Conservation (phyloP, 2,888 invertebrate genomes). For the Atrina japonica region DNA sequence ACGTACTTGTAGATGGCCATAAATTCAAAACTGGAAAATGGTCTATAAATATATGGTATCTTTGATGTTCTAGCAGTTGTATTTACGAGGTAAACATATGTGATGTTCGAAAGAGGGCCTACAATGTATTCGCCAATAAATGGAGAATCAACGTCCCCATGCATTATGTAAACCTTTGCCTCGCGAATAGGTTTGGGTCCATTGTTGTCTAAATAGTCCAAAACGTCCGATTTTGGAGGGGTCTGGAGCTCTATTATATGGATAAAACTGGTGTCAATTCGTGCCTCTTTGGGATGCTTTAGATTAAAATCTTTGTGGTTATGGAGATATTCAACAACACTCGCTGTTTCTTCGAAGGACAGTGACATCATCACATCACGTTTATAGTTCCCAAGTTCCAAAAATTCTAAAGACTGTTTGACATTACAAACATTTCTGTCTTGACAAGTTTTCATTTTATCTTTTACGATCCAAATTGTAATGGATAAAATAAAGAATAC, state of each 20-base stretch:
- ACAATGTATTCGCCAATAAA: constrained; percentile 73
- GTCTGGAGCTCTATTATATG: constrained; percentile 69
- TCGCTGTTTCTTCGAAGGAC: constrained; percentile 57
- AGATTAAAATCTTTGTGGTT: constrained; percentile 53
- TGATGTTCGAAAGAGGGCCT: constrained; percentile 62
- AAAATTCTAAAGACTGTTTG: background rate
- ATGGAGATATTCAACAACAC: constrained; percentile 58
- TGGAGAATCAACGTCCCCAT: constrained; percentile 64
- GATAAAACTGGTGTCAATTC: constrained; percentile 64
- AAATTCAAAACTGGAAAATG: constrained; percentile 72
- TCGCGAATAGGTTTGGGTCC: constrained; percentile 58
- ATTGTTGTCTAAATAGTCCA: constrained; percentile 57
- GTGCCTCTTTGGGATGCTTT: constrained; percentile 50
- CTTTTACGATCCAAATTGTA: constrained; percentile 19
- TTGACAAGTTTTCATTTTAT: constrained; percentile 4
- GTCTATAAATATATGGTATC: constrained; percentile 67
- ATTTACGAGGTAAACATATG: constrained; percentile 52
- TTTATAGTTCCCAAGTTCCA: too few species aligned
- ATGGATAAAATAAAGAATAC: constrained; percentile 24
- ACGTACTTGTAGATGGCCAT: constrained; percentile 61
- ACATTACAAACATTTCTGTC: background rate
- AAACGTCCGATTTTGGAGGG: constrained; percentile 61
- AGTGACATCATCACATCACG: constrained; percentile 62
- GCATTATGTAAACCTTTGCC: constrained; percentile 68
- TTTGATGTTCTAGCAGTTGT: constrained; percentile 59